Conservation (phyloP, 2,888 invertebrate genomes). For the Acrocera orbiculus region DNA sequence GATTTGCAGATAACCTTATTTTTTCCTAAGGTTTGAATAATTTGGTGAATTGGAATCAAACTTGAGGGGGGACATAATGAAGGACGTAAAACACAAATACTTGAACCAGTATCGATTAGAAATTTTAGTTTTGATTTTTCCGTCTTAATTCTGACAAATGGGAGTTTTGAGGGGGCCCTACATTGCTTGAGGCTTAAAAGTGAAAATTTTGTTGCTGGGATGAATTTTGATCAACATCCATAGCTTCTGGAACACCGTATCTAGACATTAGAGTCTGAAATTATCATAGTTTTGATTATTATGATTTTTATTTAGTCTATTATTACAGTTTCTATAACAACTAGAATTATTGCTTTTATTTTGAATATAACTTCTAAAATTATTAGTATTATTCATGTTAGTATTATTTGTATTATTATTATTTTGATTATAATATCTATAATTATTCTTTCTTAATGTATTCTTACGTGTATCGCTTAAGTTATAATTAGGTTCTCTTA, state of each 20-base stretch:
- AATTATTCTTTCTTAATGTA: background rate
- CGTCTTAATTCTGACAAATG: background rate
- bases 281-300: background rate
- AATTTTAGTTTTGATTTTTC: background rate
- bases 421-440: background rate
- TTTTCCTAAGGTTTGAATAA: background rate
- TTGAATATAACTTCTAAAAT: no score
- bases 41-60: background rate
- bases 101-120: background rate
- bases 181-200: background rate
- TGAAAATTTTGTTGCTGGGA: background rate
- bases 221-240: constrained; percentile 1
- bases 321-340: background rate
- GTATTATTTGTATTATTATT: no score
- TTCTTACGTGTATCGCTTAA: background rate
- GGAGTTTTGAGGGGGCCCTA: background rate
- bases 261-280: background rate
- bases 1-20: background rate
- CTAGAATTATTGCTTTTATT: no score
- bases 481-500: background rate
- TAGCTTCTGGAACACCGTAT: constrained; percentile 1
- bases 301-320: background rate
- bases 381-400: no score
- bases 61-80: background rate
- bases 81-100: background rate